Evolutionary conservation across 1,140 invertebrate genomes (phyloP).

Genomic region (Drosophila lowei): DNA sequence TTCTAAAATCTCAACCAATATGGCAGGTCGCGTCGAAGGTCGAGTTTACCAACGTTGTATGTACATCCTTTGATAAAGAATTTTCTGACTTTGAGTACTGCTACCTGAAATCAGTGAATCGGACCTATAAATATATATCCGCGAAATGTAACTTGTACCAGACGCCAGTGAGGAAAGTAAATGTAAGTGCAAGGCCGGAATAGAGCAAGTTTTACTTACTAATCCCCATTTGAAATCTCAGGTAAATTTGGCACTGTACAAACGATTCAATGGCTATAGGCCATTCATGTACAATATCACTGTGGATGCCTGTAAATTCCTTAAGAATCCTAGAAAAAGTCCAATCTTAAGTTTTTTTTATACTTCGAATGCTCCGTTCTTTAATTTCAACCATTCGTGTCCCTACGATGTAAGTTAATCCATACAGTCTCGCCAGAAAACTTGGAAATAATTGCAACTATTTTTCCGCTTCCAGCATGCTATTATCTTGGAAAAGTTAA

Average conservation of each 20-base stretch:
- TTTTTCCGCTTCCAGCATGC: not conserved
- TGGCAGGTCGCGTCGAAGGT: not conserved
- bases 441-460: not conserved
- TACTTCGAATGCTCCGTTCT: not conserved
- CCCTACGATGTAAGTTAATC: slow-evolving; percentile 1
- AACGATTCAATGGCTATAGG: slow-evolving; percentile 3
- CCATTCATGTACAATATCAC: slow-evolving; percentile 5
- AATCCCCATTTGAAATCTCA: not conserved
- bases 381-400: slow-evolving; percentile 4
- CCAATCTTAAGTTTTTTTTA: not conserved
- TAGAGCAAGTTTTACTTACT: not conserved
- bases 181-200: not conserved
- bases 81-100: slow-evolving; percentile 3
- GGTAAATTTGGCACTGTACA: not conserved
- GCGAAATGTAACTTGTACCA: not conserved
- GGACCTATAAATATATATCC: not conserved
- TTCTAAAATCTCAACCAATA: too few species aligned
- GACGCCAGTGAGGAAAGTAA: not conserved
- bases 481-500: not conserved
- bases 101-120: slow-evolving; percentile 1
- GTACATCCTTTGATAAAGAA: not conserved
- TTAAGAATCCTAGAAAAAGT: not conserved
- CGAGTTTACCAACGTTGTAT: slow-evolving; percentile 1
- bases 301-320: not conserved
- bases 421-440: not conserved